Evolutionary conservation across 2,888 invertebrate genomes (phyloP), one percentile per base, ranked within the genome.

Genomic region (Leptinotarsa rubiginosa): DNA sequence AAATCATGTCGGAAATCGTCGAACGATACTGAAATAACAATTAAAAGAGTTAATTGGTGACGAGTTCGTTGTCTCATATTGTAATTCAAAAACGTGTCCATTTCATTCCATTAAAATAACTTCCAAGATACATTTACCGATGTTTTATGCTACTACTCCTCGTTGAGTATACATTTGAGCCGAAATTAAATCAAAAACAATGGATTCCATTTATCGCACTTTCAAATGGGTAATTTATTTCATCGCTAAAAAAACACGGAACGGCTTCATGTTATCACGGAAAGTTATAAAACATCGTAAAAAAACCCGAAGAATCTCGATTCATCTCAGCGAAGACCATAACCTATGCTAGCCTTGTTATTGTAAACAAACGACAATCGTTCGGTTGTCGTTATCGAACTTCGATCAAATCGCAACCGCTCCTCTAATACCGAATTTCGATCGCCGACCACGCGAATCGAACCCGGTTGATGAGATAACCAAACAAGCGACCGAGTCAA

Each of bases 401-500:
- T 41, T 62, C 31, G n/a, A 41, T 41, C 41, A 62, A 62, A 62
- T 31, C 62, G 50, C 62, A 41, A 62, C 25, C 62, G 62, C 62
- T 62, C 15, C 31, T 31, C 12, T 20, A 56, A 56, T 20, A n/a
- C 56, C 3, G 15, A 67, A 50, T 52, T 22, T 49, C 67, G 20
- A 67, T 25, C 56, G 56, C 7, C 16, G 5, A 22, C 66, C 66
- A 20, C 16, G 50, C 20, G 49, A 49, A 25, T 47, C 66, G 4
- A 67, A 67, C 50, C n/a, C 56, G 22, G 56, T 18, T 73, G 56
- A 78, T 69, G 70, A 72, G 52, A 71, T 70, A 70, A 71, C 74
- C 52, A 72, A 76, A 74, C 68, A 65, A 69, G 50, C 69, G 72
- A 69, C 54, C 70, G 72, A 64, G 70, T 68, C 67, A 49, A 76